phyloP scores from a whole-genome alignment of 2,888 invertebrate genomes.

The Augiades crinisus region DNA sequence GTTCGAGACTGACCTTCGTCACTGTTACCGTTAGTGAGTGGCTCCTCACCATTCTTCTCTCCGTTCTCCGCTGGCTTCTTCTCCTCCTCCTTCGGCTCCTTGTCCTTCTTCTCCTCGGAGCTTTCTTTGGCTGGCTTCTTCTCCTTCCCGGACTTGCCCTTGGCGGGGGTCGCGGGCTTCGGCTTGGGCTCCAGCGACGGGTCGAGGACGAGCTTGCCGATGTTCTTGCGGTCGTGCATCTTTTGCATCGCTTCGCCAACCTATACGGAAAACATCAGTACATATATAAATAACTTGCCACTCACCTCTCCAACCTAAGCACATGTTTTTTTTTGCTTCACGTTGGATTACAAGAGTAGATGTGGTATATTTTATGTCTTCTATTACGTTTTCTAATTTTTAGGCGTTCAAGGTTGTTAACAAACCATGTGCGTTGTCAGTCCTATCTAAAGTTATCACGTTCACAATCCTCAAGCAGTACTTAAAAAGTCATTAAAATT shows the following conservation, averaged over 20 bases:
- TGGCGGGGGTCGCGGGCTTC: conserved; percentile 89
- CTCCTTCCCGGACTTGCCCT: conserved; percentile 87
- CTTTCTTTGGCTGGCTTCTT: conserved; percentile 84
- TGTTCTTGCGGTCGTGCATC: conserved; percentile 95
- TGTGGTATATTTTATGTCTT: no score
- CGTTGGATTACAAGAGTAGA: no score
- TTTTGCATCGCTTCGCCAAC: conserved; percentile 95
- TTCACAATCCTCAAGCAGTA: no score
- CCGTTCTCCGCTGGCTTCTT: conserved; percentile 72
- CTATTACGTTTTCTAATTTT: no score
- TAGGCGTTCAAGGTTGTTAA: no score
- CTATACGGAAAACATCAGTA: conserved; percentile 65
- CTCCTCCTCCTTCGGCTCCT: conserved; percentile 79
- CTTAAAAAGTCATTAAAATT: no score
- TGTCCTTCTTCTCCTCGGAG: conserved; percentile 85
- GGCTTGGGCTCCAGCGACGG: conserved; percentile 90
- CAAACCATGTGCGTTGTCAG: no score
- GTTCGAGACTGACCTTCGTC: conserved; percentile 78
- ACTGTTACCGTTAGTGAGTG: conserved; percentile 78
- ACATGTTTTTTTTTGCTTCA: no score
- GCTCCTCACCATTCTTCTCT: conserved; percentile 76
- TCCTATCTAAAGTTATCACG: no score
- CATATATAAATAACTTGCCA: no score
- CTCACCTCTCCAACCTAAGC: no score
- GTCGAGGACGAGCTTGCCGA: conserved; percentile 93